Evolutionary conservation across 2,888 invertebrate genomes (phyloP).

Genomic region (Eristalinus aeneus): DNA sequence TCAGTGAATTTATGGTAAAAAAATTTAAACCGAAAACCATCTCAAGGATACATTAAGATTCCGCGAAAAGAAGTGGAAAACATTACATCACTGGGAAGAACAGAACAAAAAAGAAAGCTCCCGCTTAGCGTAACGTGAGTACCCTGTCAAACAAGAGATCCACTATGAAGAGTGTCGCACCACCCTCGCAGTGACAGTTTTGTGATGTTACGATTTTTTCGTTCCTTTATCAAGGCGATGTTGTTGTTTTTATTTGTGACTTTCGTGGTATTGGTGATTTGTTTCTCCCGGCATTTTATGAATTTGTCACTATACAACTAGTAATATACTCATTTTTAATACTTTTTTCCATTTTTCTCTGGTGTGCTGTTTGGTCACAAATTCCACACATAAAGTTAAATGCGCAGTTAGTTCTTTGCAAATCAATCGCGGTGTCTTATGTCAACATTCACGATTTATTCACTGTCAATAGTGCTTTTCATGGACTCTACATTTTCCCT

Average conservation of each 20-base stretch:
- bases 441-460: constrained; percentile 24
- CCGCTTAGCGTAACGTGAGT: constrained; percentile 1
- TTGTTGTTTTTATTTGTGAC: neutral
- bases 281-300: constrained; percentile 21
- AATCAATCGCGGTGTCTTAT: constrained; percentile 17
- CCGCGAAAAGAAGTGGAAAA: neutral
- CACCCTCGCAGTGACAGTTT: neutral
- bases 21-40: neutral
- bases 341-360: neutral
- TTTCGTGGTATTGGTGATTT: neutral
- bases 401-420: constrained; percentile 66
- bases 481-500: neutral
- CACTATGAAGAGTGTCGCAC: neutral
- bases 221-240: neutral
- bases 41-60: constrained; percentile 2
- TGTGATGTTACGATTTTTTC: neutral
- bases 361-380: neutral
- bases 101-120: neutral
- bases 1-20: neutral
- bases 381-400: constrained; percentile 37
- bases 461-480: neutral
- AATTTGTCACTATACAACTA: neutral
- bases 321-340: neutral
- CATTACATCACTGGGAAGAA: neutral
- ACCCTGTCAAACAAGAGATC: neutral